phyloP scores from a whole-genome alignment of 2,797 vertebrate species.

The Siniperca scherzeri region DNA sequence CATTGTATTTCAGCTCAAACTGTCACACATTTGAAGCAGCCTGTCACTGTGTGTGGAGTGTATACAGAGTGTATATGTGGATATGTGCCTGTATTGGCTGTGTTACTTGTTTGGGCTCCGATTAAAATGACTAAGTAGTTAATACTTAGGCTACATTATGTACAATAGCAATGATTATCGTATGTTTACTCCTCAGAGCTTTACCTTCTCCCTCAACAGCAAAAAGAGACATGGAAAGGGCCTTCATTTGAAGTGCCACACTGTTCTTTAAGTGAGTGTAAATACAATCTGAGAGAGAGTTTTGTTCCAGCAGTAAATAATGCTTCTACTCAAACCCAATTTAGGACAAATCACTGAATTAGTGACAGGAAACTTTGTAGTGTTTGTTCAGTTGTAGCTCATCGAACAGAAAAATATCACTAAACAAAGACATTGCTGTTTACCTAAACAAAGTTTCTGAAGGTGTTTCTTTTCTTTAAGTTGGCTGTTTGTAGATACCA shows the following conservation, averaged over 20 bases:
- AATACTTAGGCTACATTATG: background rate
- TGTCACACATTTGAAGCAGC: constrained; percentile 5
- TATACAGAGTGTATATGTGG: background rate
- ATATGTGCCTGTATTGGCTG: constrained; percentile 4
- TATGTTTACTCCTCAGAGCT: constrained; percentile 2
- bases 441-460: background rate
- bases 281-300: background rate
- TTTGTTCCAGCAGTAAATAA: constrained; percentile 4
- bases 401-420: background rate
- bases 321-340: background rate
- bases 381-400: background rate
- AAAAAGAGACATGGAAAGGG: background rate
- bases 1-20: constrained; percentile 13
- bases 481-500: background rate
- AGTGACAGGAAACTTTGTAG: background rate
- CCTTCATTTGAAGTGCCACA: background rate
- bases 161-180: background rate
- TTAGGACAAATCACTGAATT: background rate
- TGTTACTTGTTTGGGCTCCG: constrained; percentile 8
- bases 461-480: background rate
- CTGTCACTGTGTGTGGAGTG: background rate
- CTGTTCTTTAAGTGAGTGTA: background rate
- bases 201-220: background rate
- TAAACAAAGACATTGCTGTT: background rate
- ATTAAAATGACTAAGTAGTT: constrained; percentile 5